These are phyloP conservation scores for Hesperia comma DNA, from an alignment of 2,888 invertebrate genomes.

Conservation along the genomic window DNA sequence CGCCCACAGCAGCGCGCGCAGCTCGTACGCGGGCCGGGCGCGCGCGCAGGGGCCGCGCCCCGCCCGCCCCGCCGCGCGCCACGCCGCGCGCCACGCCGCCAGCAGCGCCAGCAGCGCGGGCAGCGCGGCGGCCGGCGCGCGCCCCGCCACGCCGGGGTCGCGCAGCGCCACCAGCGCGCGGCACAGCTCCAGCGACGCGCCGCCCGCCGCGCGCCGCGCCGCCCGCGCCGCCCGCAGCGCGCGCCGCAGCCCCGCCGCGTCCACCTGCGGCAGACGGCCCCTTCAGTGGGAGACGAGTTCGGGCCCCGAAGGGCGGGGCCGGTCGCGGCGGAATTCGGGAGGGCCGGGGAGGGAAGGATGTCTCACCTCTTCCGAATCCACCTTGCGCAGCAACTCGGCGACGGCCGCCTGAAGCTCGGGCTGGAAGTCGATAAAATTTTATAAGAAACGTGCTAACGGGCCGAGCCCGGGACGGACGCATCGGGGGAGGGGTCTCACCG, in stretches of 20 bases:
- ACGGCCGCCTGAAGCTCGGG: constrained; percentile 42
- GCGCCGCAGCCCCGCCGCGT: constrained; percentile 46
- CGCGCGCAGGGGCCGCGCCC: constrained; percentile 35
- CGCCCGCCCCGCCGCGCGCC: constrained; percentile 37
- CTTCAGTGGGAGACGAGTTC: too few species aligned
- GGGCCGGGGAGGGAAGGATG: not conserved
- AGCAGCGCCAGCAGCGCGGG: constrained; percentile 85
- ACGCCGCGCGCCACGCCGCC: constrained; percentile 60
- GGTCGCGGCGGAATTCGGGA: too few species aligned
- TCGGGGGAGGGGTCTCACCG: constrained; percentile 59
- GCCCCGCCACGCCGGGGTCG: constrained; percentile 86
- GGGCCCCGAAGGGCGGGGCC: too few species aligned
- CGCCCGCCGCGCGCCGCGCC: constrained; percentile 74
- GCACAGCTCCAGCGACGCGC: constrained; percentile 85
- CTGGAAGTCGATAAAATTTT: constrained; percentile 22
- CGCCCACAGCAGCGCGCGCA: constrained; percentile 87
- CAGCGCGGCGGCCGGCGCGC: constrained; percentile 84
- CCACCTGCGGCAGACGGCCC: constrained; percentile 44
- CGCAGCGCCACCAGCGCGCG: constrained; percentile 88
- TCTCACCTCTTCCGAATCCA: constrained; percentile 3
- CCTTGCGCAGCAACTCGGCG: constrained; percentile 43
- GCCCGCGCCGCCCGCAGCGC: constrained; percentile 71
- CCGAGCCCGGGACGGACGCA: not conserved
- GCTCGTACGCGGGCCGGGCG: constrained; percentile 70
- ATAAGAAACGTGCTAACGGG: not conserved